Evolutionary conservation across 2,888 invertebrate species (phyloP), one percentile per base, ranked within the genome.

Genomic region (Hyposoter didymator): DNA sequence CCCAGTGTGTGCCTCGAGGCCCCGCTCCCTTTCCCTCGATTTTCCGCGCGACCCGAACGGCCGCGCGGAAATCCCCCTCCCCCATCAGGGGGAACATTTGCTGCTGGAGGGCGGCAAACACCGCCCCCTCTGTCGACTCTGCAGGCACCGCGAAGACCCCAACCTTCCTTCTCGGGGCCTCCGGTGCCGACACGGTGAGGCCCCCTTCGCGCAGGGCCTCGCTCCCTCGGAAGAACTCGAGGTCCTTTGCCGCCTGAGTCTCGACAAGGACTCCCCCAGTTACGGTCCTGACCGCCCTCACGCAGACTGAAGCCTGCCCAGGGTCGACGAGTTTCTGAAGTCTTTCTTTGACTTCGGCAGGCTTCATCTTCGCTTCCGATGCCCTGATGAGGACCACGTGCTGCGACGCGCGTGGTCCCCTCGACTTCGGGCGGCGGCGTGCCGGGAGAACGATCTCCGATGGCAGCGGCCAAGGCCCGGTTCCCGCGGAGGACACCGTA

Each of bases 311-410:
- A 10, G 75, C 47, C 76, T 64, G 12, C 12, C 19, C 64, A 17
- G 76, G 78, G 28, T 78, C 4, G 1, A 78, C 78, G 19, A 78
- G 67, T 28, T 55, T 28, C 69, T 55, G 43, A 0, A 78, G 55
- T 0, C 32, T 8, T 52, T 52, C 43, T 45, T 59, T 69, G 12
- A 78, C 78, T 22, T 43, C 55, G 22, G 72, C 52, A 52, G 72
- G 45, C 17, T 6, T 17, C 47, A 47, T 39, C 19, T 17, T 1
- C 2, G n/a, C 66, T 39, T 3, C 66, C n/a, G 66, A 45, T 1
- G 10, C 4, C 45, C 12, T n/a, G n/a, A n/a, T 17, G 14, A 70
- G 45, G 0, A 70, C 49, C 3, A 28, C 47, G 32, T 70, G 47
- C 47, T 47, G 14, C 22, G 69, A 6, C 0, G 28, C 5, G 5